Percentiles rank a stretch among this genome's conserved stretches.
Conservation (phyloP, 2,113 vertebrate species). For the Spilogale gracilis region DNA sequence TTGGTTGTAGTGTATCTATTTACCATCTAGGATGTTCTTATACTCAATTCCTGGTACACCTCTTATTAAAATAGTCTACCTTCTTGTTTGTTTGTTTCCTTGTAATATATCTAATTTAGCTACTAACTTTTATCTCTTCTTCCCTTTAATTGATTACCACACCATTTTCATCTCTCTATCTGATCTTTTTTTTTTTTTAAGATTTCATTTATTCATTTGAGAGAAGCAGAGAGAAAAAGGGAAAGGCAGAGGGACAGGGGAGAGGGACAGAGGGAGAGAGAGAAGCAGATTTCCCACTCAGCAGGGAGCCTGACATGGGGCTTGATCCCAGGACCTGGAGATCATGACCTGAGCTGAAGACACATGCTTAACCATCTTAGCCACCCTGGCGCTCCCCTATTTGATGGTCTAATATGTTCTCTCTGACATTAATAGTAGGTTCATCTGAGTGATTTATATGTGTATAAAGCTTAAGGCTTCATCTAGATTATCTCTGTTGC, state of each 20-base stretch:
- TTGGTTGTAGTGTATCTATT: neutral
- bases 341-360: no score
- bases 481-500: neutral
- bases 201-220: neutral
- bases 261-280: no score
- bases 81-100: neutral
- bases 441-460: neutral
- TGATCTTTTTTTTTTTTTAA: neutral
- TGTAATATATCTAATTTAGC: neutral
- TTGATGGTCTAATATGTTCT: neutral
- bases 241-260: no score
- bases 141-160: neutral
- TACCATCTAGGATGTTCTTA: neutral
- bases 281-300: no score
- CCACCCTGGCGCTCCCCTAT: neutral
- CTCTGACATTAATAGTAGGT: neutral
- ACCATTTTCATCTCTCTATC: neutral
- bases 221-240: no score
- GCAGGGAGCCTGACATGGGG: no score
- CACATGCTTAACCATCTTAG: no score
- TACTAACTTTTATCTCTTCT: neutral
- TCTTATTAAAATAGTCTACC: neutral
- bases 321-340: no score
- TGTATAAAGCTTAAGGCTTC: neutral
- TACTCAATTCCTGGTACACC: neutral